Evolutionary conservation across 2,888 invertebrate species (phyloP).

Genomic region (Lasioglossum leucozonium): DNA sequence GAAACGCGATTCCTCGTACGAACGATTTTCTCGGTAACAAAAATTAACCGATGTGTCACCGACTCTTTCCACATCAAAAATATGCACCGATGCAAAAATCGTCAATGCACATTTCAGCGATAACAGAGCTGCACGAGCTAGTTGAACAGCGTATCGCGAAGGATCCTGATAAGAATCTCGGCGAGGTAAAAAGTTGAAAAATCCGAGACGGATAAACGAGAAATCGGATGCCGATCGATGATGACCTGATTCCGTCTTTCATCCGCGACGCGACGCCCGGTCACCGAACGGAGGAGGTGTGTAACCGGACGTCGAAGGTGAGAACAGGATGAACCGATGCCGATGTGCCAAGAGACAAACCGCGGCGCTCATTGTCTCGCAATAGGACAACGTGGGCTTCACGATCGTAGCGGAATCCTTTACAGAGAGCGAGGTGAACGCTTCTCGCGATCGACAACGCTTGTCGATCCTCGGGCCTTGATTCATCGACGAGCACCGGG

Average conservation of each 20-base stretch:
- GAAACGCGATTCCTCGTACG: background rate
- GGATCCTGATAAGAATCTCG: background rate
- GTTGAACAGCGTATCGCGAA: background rate
- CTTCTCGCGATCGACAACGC: slow-evolving; percentile 25
- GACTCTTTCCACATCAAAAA: background rate
- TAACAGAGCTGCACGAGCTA: background rate
- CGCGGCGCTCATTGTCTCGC: slow-evolving; percentile 5
- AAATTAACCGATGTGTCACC: background rate
- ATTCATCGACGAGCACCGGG: slow-evolving; percentile 47
- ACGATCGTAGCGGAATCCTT: slow-evolving; percentile 40
- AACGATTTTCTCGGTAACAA: background rate
- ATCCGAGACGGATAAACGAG: background rate
- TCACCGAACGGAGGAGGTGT: background rate
- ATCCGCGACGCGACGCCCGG: background rate
- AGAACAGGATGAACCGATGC: slow-evolving; percentile 1
- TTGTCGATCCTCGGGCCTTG: slow-evolving; percentile 24
- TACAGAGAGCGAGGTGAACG: slow-evolving; percentile 29
- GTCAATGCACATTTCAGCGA: background rate
- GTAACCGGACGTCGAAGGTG: background rate
- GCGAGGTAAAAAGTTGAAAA: background rate
- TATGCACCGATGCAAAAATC: background rate
- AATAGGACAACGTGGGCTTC: slow-evolving; percentile 23
- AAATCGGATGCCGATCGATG: background rate
- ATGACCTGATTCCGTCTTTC: background rate
- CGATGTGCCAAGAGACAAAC: slow-evolving; percentile 25